Base-by-base conservation (phyloP, 1,140 invertebrate species). In the Lordiphosa clarofinis region DNA sequence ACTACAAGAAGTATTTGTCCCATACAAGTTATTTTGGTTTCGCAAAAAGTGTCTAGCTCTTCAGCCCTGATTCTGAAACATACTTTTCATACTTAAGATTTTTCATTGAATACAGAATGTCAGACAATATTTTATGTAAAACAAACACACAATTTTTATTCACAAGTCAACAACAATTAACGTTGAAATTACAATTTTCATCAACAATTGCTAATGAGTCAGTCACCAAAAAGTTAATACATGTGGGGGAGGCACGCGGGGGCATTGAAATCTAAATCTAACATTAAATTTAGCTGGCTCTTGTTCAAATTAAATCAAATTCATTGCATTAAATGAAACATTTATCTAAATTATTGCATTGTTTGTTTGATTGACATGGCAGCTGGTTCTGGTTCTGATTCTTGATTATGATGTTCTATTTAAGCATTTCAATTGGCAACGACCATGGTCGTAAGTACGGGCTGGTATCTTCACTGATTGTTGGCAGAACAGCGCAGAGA, bases 271-370 rank as follows among this genome's bases (percentile, higher is more conserved):
- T 24, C 66, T 42, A 46, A 48, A 47, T 67, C 54, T 56, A 67
- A 67, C 64, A 58, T 56, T 68, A 68, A 60, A 69, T 61, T 36
- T 69, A 69, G 60, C 65, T 70, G 65, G 66, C 65, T 70, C 39
- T 38, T 60, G 66, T 70, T 70, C 64, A 69, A 69, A 67, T 67
- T 71, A 57, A 67, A 67, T 82, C 39, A 67, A 71, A 76, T 72
- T 56, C 69, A 64, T 58, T 67, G 56, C 61, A 69, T 73, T 59
- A 65, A 82, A 59, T 63, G 68, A 56, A 38, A 64, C 64, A 81
- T 81, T 67, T 61, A 68, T 76, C 62, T 60, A 63, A 67, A 52
- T 61, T 47, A 65, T 19, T 61, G 44, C 66, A 71, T 71, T 75
- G 68, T 64, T 70, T 47, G 31, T 59, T 52, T 73, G 73, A 82